phyloP scores from a whole-genome alignment of 2,888 invertebrate species.

The Stenotaenia linearis region DNA sequence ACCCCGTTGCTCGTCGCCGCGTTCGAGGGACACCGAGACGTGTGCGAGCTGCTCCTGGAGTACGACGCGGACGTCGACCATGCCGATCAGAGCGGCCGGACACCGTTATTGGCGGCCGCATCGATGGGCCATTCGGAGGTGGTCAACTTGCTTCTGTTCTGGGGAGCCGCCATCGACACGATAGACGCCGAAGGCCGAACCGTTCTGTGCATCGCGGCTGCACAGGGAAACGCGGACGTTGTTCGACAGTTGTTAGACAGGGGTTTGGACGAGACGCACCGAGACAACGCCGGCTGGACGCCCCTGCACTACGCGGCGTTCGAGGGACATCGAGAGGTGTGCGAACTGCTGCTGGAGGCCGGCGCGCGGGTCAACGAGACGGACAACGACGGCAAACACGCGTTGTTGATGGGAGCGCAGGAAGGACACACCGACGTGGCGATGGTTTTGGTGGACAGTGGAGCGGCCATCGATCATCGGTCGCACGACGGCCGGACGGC shows the following conservation, averaged over 20 bases:
- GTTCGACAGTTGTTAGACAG: slow-evolving; percentile 82
- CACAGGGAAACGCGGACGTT: slow-evolving; percentile 60
- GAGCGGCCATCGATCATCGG: slow-evolving; percentile 72
- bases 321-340: slow-evolving; percentile 80
- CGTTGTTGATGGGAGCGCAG: slow-evolving; percentile 80
- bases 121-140: slow-evolving; percentile 85
- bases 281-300: slow-evolving; percentile 94
- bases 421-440: slow-evolving; percentile 71
- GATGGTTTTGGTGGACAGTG: slow-evolving; percentile 65
- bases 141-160: slow-evolving; percentile 78
- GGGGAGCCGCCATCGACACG: slow-evolving; percentile 92
- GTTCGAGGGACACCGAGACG: slow-evolving; percentile 86
- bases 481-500: slow-evolving; percentile 89
- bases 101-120: slow-evolving; percentile 68
- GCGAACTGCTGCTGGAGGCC: slow-evolving; percentile 73
- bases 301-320: slow-evolving; percentile 93
- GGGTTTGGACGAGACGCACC: slow-evolving; percentile 57
- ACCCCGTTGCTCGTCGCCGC: slow-evolving; percentile 83
- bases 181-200: slow-evolving; percentile 93
- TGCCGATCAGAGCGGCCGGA: slow-evolving; percentile 70
- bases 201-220: slow-evolving; percentile 54
- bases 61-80: slow-evolving; percentile 90
- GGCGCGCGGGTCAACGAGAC: slow-evolving; percentile 82
- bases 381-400: slow-evolving; percentile 85
- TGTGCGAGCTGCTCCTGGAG: slow-evolving; percentile 82